Percentiles rank a stretch among this genome's conserved stretches.
Evolutionary conservation across 2,113 vertebrate species (phyloP).

Genomic region (Pagrus major): DNA sequence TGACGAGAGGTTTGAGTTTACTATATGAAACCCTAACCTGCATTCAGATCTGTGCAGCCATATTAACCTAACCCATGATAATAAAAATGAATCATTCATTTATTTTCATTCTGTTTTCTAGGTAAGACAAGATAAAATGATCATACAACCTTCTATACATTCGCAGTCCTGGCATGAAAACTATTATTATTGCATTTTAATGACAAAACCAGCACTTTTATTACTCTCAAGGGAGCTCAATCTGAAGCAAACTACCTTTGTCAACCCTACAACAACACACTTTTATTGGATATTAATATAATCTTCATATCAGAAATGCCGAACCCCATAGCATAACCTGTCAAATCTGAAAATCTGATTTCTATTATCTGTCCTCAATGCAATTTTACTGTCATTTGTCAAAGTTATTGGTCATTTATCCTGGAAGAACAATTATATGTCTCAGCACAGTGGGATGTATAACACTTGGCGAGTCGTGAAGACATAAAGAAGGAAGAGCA

Average conservation of each 20-base stretch:
- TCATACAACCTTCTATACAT: not conserved
- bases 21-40: not conserved
- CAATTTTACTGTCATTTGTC: conserved; percentile 78
- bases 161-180: not conserved
- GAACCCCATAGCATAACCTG: conserved; percentile 66
- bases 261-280: conserved; percentile 48
- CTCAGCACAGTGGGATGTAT: conserved; percentile 62
- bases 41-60: conserved; percentile 6
- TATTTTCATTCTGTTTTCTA: conserved; percentile 47
- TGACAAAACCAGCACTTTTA: conserved; percentile 49
- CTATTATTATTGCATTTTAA: conserved; percentile 42
- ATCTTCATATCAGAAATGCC: conserved; percentile 77
- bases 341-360: conserved; percentile 74
- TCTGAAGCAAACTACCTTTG: conserved; percentile 55
- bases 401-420: conserved; percentile 80
- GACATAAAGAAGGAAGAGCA: conserved; percentile 60
- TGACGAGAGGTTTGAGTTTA: conserved; percentile 58
- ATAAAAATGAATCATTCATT: conserved; percentile 53
- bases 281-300: conserved; percentile 72
- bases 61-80: conserved; percentile 36
- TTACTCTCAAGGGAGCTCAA: conserved; percentile 55
- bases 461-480: conserved; percentile 66
- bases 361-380: conserved; percentile 75
- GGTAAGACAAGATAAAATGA: conserved; percentile 36
- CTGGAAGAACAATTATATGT: conserved; percentile 54